Percentiles rank a stretch among this genome's conserved stretches.
These are phyloP conservation scores for Patella pellucida DNA, from an alignment of 2,888 invertebrate species.

Conservation along the genomic window DNA sequence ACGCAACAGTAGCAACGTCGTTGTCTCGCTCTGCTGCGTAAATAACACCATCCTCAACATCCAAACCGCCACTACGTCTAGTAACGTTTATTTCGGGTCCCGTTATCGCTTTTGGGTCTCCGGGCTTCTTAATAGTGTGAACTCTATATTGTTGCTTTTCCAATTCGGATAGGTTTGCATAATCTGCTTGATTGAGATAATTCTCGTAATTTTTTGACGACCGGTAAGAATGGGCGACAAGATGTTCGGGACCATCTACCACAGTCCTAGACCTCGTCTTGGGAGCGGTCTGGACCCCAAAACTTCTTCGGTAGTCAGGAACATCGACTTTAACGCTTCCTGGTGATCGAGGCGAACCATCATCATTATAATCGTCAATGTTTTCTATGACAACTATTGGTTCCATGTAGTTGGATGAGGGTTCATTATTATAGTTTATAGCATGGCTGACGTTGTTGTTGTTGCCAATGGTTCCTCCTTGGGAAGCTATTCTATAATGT, in stretches of 20 bases:
- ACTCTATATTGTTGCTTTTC: not conserved
- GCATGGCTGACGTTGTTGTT: not conserved
- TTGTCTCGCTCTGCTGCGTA: not conserved
- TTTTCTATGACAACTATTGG: not conserved
- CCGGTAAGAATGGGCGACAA: not conserved
- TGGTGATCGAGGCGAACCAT: not conserved
- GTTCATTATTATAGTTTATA: not conserved
- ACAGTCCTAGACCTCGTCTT: not conserved
- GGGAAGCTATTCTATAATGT: slow-evolving; percentile 9
- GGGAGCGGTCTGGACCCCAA: not conserved
- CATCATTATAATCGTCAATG: not conserved
- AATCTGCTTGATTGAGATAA: no score
- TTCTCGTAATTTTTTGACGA: not conserved
- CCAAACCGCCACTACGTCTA: not conserved
- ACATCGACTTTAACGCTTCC: not conserved
- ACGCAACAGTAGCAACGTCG: not conserved
- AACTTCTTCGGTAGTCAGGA: not conserved
- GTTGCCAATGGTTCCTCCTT: not conserved
- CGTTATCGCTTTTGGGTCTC: not conserved
- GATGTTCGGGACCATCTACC: not conserved
- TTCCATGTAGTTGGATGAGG: not conserved
- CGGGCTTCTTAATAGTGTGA: not conserved
- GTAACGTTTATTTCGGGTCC: not conserved
- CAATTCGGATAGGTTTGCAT: not conserved
- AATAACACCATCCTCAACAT: not conserved